Evolutionary conservation across 1,140 invertebrate species (phyloP), one percentile per base, ranked within the genome.

Genomic region (Forficula auricularia): DNA sequence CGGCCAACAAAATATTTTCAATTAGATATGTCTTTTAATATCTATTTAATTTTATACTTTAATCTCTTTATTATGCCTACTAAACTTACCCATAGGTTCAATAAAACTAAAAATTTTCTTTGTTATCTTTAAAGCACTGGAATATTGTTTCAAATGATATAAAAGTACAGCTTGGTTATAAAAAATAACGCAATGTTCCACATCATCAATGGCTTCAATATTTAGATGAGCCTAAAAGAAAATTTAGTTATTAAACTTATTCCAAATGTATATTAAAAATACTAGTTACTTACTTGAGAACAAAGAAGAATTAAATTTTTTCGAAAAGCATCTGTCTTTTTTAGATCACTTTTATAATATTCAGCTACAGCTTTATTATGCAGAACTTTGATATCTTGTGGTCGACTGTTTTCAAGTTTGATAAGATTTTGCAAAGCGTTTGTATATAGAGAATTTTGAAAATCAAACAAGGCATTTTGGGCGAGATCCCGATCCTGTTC

Each of bases 81-180:
- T 43, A 13, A 22, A 44, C 58, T 69, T 64, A 75, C 79, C 80
- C 58, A 84, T 68, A 3, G 79, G 74, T 54, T 84, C 81, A 43
- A 84, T 71, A 50, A 77, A 73, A 35, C 72, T 68, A 53, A 82
- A 80, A 2, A 84, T 57, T 50, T 73, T 75, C 45, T 79, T 79
- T 38, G 90, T 64, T 35, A 87, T 70, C 15, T 72, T 66, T 12
- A 83, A 58, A 4, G 85, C 77, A 42, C 75, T 67, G 35, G 72
- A 73, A 56, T 83, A 84, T 55, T 90, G 79, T 43, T 73, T 71
- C 0, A 77, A 71, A 52, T 87, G 82, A 58, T 79, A 90, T 3
- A 85, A 65, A 8, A 89, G 53, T 1, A 91, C 72, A 1, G 85
- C 82, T 54, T 86, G 80, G 58, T 89, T 90, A 56, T 82, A 91